Evolutionary conservation across 2,113 vertebrate species (phyloP).

Genomic region (Plestiodon gilberti): DNA sequence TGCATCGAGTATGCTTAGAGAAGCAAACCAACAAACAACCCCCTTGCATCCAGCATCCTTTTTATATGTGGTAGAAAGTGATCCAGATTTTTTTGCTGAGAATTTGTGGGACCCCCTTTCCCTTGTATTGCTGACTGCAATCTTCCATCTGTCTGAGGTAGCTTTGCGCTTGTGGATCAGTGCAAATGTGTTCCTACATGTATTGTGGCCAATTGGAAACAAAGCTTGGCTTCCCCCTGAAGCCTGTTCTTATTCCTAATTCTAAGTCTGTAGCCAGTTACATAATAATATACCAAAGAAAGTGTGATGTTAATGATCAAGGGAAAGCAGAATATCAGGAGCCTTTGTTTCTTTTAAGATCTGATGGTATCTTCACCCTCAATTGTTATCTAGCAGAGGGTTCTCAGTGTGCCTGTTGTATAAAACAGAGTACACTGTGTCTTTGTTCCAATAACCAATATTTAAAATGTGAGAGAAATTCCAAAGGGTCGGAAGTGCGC

Average conservation of each 20-base stretch:
- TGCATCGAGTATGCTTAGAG: background rate
- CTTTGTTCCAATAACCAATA: background rate
- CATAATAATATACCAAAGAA: constrained; percentile 6
- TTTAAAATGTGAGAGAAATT: constrained; percentile 27
- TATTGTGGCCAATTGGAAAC: background rate
- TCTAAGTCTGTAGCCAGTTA: background rate
- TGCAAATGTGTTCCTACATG: background rate
- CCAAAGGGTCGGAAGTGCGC: constrained; percentile 5
- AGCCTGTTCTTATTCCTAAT: background rate
- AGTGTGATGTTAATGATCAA: background rate
- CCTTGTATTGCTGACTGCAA: background rate
- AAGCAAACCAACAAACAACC: no score
- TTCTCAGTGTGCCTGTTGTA: background rate
- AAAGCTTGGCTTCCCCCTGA: background rate
- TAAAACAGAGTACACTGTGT: background rate
- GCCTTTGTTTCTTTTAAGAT: constrained; percentile 1
- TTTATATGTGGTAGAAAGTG: background rate
- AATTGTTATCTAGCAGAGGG: background rate
- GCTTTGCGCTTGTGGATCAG: background rate
- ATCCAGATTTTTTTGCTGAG: no score
- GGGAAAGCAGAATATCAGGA: background rate
- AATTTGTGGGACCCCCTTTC: background rate
- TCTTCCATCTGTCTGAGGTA: background rate
- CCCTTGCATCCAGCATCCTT: background rate
- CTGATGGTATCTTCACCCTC: background rate